These are phyloP conservation scores for Harpalus rubripes DNA, from an alignment of 2,888 invertebrate species.

Conservation along the genomic window DNA sequence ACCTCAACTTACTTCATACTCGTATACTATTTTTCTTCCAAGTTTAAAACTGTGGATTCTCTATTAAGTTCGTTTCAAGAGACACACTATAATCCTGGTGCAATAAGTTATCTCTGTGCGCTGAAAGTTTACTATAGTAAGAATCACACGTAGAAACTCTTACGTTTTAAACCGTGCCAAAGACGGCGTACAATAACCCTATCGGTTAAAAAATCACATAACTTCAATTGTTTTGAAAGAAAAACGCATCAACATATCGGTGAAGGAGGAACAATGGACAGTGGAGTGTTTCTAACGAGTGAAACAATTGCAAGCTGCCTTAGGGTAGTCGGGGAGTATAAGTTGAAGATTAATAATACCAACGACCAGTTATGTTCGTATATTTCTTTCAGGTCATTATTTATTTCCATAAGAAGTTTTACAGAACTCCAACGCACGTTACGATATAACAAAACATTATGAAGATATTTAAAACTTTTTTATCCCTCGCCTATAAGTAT, in stretches of 20 bases:
- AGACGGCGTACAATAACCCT: conserved; percentile 30
- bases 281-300: conserved; percentile 47
- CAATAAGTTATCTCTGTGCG: neutral
- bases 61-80: too few relatives aligned
- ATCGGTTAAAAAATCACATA: conserved; percentile 41
- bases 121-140: neutral
- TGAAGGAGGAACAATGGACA: conserved; percentile 45
- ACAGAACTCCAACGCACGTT: too few relatives aligned
- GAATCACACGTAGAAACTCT: neutral
- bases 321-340: neutral
- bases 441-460: too few relatives aligned
- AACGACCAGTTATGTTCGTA: neutral
- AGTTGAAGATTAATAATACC: neutral
- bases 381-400: neutral
- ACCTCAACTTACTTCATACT: too few relatives aligned
- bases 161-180: conserved; percentile 8
- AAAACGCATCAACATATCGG: conserved; percentile 46
- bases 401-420: neutral
- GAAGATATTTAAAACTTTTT: too few relatives aligned
- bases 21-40: too few relatives aligned
- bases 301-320: conserved; percentile 43
- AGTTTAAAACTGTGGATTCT: too few relatives aligned
- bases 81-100: too few relatives aligned
- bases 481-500: too few relatives aligned
- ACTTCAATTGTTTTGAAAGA: conserved; percentile 46